Evolutionary conservation across 2,888 invertebrate genomes (phyloP).

Genomic region (Argyresthia goedartella): DNA sequence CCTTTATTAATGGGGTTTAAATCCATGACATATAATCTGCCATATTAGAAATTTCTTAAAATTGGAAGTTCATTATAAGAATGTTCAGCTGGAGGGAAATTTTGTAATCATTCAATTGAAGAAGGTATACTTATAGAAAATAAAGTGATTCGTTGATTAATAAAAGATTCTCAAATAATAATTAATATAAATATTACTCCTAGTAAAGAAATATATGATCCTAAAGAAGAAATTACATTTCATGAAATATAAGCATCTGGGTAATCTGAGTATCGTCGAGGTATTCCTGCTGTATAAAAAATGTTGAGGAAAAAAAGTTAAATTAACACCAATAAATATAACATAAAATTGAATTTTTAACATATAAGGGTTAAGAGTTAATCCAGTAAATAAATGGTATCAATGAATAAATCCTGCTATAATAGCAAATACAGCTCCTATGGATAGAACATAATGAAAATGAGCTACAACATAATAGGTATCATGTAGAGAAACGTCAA

Average conservation of each 20-base stretch:
- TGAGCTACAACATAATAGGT: conserved; percentile 89
- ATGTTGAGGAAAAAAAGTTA: conserved; percentile 87
- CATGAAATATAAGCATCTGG: conserved; percentile 75
- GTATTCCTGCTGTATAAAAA: conserved; percentile 73
- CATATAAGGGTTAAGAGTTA: conserved; percentile 68
- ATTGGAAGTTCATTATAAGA: conserved; percentile 71
- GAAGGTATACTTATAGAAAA: conserved; percentile 59
- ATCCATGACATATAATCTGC: conserved; percentile 71
- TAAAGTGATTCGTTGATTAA: conserved; percentile 60
- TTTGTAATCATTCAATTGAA: conserved; percentile 75
- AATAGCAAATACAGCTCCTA: conserved; percentile 85
- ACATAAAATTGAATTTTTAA: conserved; percentile 78
- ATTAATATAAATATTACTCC: conserved; percentile 71
- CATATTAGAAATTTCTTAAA: conserved; percentile 74
- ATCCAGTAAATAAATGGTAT: conserved; percentile 77
- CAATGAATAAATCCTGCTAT: conserved; percentile 80
- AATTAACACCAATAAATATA: conserved; percentile 83
- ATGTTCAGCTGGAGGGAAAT: conserved; percentile 69
- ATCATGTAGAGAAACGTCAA: conserved; percentile 84
- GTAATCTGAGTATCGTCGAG: conserved; percentile 82
- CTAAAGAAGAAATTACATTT: conserved; percentile 78
- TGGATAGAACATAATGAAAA: conserved; percentile 85
- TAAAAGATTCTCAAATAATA: conserved; percentile 74
- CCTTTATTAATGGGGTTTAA: conserved; percentile 78
- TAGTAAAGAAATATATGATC: conserved; percentile 74